Evolutionary conservation across 2,113 vertebrate species (phyloP).

Genomic region (Ceyx margarethae): DNA sequence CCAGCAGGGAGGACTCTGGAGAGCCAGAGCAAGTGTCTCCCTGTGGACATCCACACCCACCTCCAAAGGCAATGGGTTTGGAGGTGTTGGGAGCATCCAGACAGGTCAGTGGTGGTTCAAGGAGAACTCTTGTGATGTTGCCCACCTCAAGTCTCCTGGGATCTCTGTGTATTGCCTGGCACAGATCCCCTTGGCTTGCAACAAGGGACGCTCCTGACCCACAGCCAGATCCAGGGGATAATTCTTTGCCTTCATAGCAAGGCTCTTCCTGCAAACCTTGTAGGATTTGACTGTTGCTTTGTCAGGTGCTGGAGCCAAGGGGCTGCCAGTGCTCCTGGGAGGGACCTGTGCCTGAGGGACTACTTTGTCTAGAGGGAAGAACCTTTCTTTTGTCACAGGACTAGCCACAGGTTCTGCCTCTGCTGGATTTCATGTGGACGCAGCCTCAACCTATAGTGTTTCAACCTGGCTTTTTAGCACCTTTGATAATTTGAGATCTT

Average conservation of each 20-base stretch:
- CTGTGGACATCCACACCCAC: background rate
- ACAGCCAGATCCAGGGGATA: background rate
- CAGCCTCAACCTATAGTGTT: background rate
- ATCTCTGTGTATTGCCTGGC: background rate
- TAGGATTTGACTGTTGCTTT: background rate
- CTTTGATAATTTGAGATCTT: background rate
- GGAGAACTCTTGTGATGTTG: background rate
- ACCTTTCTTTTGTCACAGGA: background rate
- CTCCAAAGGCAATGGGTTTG: fast-evolving
- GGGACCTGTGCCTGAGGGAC: background rate
- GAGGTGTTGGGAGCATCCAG: background rate
- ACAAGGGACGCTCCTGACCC: background rate
- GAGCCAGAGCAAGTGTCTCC: background rate
- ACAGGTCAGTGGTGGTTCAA: background rate
- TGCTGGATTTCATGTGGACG: too few species aligned
- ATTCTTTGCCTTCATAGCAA: background rate
- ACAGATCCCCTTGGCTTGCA: background rate
- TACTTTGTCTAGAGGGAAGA: background rate
- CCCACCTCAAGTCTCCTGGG: background rate
- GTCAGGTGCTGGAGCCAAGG: background rate
- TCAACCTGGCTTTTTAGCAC: background rate
- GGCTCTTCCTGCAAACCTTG: background rate
- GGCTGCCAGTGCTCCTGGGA: background rate
- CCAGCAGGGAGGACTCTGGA: background rate
- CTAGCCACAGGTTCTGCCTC: background rate